Evolutionary conservation across 2,113 vertebrate genomes (phyloP), one percentile per base, ranked within the genome.

Genomic region (Cichladusa arquata): DNA sequence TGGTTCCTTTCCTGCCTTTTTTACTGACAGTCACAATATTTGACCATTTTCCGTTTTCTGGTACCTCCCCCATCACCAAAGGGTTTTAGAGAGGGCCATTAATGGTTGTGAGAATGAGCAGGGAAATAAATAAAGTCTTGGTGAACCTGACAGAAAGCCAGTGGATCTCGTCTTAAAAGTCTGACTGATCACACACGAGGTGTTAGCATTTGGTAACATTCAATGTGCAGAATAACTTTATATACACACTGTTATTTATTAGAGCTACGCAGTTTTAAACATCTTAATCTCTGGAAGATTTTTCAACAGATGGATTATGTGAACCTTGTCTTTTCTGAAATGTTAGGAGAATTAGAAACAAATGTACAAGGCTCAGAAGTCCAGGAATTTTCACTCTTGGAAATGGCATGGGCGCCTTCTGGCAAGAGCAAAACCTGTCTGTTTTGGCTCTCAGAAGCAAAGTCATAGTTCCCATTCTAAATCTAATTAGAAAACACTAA

Each of bases 301-400:
- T 93, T 92, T 91, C 60, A 89, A 47, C 60, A 78, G 81, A 45
- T 13, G 8, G 56, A 50, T 58, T 71, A 34, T 9, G 38, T 62
- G 69, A 91, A 66, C 25, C 38, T 84, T 91, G 47, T 54, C 45
- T 74, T 88, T 80, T 67, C 69, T 54, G 77, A 91, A 91, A 86
- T 10, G 9, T 78, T 70, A 58, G 50, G 47, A 86, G n/a, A 96
- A 94, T 84, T 54, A 84, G 84, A 94, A 96, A 96, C 87, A 94
- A 94, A 94, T 78, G 72, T 50, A 57, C 0, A 0, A 65, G 47
- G 38, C 64, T 73, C 47, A 66, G 58, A 91, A 89, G 78, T 34
- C 38, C 44, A 86, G 56, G 83, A 89, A 73, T 91, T 92, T 78
- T 83, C 72, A 74, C 38, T 86, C 60, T 66, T 73, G 89, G 72